These are phyloP conservation scores for Temnothorax rugatulus DNA, from an alignment of 2,888 invertebrate genomes.

Conservation along the genomic window DNA sequence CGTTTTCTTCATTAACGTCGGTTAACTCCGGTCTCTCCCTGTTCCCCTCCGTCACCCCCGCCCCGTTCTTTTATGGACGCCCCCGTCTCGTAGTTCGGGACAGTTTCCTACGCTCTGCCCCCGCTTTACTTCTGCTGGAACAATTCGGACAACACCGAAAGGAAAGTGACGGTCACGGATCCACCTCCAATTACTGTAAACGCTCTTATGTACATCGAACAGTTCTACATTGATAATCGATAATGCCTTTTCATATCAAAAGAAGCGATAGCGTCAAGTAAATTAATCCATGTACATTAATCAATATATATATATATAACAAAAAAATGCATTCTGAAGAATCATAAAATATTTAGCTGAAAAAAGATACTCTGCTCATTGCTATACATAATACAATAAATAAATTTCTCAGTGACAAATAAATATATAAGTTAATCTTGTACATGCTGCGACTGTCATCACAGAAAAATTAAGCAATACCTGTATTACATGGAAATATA, in stretches of 20 bases:
- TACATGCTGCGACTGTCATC: background rate
- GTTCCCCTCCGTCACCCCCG: slow-evolving; percentile 50
- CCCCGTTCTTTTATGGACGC: slow-evolving; percentile 32
- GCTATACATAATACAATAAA: background rate
- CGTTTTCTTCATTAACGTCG: slow-evolving; percentile 35
- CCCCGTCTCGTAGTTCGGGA: slow-evolving; percentile 51
- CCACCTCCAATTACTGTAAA: background rate
- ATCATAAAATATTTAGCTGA: background rate
- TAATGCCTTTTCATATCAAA: background rate
- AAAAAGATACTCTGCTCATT: background rate
- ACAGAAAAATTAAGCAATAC: background rate
- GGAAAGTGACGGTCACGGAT: slow-evolving; percentile 55
- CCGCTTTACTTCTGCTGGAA: slow-evolving; percentile 73
- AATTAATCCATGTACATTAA: background rate
- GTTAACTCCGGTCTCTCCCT: slow-evolving; percentile 26
- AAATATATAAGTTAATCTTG: background rate
- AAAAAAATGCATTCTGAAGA: background rate
- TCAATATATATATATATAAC: background rate
- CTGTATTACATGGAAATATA: background rate
- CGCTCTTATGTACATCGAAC: background rate
- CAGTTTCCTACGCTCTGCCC: slow-evolving; percentile 38
- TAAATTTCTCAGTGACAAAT: background rate
- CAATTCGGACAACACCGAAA: slow-evolving; percentile 67
- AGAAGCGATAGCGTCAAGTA: background rate
- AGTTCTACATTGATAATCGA: background rate